phyloP scores from a whole-genome alignment of 2,113 vertebrate species.

The Orycteropus afer region DNA sequence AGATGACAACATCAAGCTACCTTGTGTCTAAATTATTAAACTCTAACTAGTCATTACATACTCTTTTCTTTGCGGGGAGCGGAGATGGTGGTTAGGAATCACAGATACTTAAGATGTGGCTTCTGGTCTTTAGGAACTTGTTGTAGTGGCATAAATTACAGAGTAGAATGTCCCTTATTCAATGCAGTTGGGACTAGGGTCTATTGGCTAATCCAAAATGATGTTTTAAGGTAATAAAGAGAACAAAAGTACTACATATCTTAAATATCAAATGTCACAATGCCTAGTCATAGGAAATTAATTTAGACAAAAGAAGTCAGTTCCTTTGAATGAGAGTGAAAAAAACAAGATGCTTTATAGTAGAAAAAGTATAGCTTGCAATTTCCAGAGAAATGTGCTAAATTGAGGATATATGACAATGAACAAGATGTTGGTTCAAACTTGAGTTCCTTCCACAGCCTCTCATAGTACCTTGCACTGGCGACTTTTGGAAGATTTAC shows the following conservation, averaged over 20 bases:
- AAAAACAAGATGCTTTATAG: slow-evolving; percentile 22
- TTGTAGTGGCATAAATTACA: not conserved
- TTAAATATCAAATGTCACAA: slow-evolving; percentile 11
- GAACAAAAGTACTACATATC: not conserved
- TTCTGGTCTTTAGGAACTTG: not conserved
- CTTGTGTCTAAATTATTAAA: not conserved
- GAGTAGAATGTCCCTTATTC: not conserved
- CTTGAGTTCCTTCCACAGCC: not conserved
- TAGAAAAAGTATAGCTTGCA: not conserved
- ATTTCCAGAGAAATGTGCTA: not conserved
- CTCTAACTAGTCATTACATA: not conserved
- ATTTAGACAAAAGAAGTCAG: not conserved
- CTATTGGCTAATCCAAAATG: slow-evolving; percentile 2
- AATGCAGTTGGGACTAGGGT: not conserved
- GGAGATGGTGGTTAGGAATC: no score
- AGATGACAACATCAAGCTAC: not conserved
- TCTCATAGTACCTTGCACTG: not conserved
- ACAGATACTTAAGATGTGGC: not conserved
- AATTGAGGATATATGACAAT: not conserved
- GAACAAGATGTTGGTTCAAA: not conserved
- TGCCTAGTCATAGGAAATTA: not conserved
- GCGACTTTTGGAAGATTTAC: not conserved
- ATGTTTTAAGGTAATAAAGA: not conserved
- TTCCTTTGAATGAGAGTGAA: not conserved
- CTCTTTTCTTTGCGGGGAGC: not conserved